Evolutionary conservation across 2,797 vertebrate species (phyloP), one percentile per base, ranked within the genome.

Genomic region (Diglossa cyanea): DNA sequence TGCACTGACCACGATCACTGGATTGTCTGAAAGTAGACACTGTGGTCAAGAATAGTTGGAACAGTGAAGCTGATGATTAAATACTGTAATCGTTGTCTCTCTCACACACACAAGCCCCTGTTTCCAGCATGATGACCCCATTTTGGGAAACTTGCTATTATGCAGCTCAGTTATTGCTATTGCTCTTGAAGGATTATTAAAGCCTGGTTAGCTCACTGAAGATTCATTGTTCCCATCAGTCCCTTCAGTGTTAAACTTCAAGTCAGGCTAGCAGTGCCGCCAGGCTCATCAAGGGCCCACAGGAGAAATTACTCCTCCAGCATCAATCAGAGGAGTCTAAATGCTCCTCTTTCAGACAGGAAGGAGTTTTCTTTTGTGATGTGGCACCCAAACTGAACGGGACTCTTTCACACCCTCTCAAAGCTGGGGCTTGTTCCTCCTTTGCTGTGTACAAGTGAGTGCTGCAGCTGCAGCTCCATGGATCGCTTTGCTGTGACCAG

Each of bases 151-250:
- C 50, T 93, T 96, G 80, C 95, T 96, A 48, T 96, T 96, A 73
- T 72, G 90, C 89, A 72, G 77, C 89, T 74, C 79, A 75, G 87
- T 96, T 91, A 70, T 78, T 80, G 82, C 87, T 94, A 73, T 86
- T 95, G 88, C 77, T 81, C 93, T 95, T 91, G 86, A 86, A 82
- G 88, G 91, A 95, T 97, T 96, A 96, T 97, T 97, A 82, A 97
- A 96, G 95, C 95, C 88, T 96, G 89, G 94, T 93, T 96, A 93
- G 90, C 91, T 97, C 92, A 96, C 95, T 97, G 93, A 96, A 94
- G 93, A 61, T 18, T 95, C 91, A 94, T 97, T 97, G 96, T 97
- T 96, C 75, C 19, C 89, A 33, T 86, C 53, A 74, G 86, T 75
- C 68, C 51, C 75, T 92, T 89, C n/a, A 93, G 88, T 55, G 80